Base-by-base conservation (phyloP, 2,113 vertebrate species). In the Aix galericulata region DNA sequence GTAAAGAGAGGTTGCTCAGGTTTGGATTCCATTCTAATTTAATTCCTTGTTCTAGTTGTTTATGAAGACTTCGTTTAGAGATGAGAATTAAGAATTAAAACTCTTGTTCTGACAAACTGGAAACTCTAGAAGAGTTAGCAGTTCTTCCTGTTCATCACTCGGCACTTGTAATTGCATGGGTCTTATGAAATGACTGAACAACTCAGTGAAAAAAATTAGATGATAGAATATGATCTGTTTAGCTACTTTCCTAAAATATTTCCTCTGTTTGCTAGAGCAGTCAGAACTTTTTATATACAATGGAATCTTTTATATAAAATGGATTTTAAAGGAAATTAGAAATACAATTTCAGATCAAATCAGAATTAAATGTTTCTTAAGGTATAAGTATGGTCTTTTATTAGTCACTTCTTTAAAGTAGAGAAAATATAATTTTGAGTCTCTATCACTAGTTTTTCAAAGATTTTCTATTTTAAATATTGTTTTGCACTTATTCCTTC, bases 391-490 rank as follows among this genome's bases (percentile, higher is more conserved):
- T 63, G 63, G 63, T 48, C 12, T 87, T 46, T 91, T 53, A 38
- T 59, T 25, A 53, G 5, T 77, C 94, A 63, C 67, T 44, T 88
- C 71, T 72, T 59, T 91, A 83, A 94, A 94, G 89, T 23, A 34
- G 52, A 71, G 25, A 32, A 89, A 83, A 72, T 72, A 9, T 95
- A 17, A 31, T 77, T 88, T 4, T 11, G 36, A 85, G 17, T 42
- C 23, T 84, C 27, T 66, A 58, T 8, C 56, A 73, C 34, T 55
- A 86, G n/a, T 25, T 88, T 77, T 64, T 40, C 60, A 73, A 78
- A 14, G 23, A 66, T 89, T 95, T 95, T 91, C 58, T 55, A 18
- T 63, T 91, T 96, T 93, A 95, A 55, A 91, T 86, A 21, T 42
- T 82, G 25, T 52, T 95, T 87, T 82, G 32, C 40, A 55, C 8